Evolutionary conservation across 92 coral and sea anemone species (phyloP).

Genomic region (Pocillopora grandis): DNA sequence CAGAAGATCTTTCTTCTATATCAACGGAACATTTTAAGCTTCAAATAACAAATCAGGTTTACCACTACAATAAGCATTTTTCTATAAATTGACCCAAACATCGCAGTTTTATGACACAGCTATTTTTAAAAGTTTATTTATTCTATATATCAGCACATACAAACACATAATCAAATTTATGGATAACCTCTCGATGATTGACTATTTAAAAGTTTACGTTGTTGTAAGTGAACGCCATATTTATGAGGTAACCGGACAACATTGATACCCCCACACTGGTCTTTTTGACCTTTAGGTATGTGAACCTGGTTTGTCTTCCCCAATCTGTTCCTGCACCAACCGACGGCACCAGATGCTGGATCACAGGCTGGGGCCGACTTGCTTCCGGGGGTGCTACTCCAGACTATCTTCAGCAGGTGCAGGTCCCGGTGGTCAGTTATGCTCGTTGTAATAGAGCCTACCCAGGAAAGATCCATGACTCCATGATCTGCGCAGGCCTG

Average conservation of each 20-base stretch:
- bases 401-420: constrained; percentile 54
- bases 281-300: constrained; percentile 4
- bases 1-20: no score
- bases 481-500: constrained; percentile 71
- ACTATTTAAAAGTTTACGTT: background rate
- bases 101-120: no score
- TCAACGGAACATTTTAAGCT: no score
- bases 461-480: constrained; percentile 59
- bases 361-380: constrained; percentile 78
- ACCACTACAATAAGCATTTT: no score
- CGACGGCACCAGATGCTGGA: constrained; percentile 53
- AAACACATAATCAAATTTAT: no score
- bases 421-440: constrained; percentile 58
- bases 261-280: background rate
- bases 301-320: constrained; percentile 51
- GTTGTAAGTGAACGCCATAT: no score
- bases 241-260: background rate
- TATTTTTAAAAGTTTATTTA: no score
- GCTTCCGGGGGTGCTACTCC: constrained; percentile 64
- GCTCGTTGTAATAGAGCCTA: constrained; percentile 58
- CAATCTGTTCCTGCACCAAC: constrained; percentile 44
- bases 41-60: no score
- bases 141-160: no score
- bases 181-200: no score
- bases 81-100: no score